Percentiles rank a stretch among this genome's conserved stretches.
Evolutionary conservation across 2,888 invertebrate genomes (phyloP).

Genomic region (Drosophila quinaria): DNA sequence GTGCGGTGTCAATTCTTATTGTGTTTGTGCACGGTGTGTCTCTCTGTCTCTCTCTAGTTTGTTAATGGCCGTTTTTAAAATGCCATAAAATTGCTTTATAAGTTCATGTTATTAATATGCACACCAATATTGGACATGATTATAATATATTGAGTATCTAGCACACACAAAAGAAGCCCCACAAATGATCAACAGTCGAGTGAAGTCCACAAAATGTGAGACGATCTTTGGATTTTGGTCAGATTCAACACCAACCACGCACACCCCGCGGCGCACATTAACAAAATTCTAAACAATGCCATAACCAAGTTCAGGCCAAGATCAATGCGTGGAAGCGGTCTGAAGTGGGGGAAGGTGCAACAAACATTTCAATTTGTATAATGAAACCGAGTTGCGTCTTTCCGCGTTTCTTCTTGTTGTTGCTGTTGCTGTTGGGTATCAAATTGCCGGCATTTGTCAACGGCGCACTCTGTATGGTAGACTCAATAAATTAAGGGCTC

Average conservation of each 20-base stretch:
- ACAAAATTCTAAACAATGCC: slow-evolving; percentile 70
- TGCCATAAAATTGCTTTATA: slow-evolving; percentile 81
- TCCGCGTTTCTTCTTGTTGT: slow-evolving; percentile 12
- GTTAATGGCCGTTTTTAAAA: slow-evolving; percentile 81
- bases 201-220: slow-evolving; percentile 29
- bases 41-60: slow-evolving; percentile 44
- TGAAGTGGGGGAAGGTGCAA: slow-evolving; percentile 28
- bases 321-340: slow-evolving; percentile 20
- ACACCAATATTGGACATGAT: slow-evolving; percentile 80
- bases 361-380: slow-evolving; percentile 78
- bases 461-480: slow-evolving; percentile 24
- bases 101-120: slow-evolving; percentile 79
- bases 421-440: slow-evolving; percentile 58
- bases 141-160: slow-evolving; percentile 79
- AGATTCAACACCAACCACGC: slow-evolving; percentile 44
- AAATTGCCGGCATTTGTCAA: slow-evolving; percentile 81
- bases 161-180: slow-evolving; percentile 70
- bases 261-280: slow-evolving; percentile 73
- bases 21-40: slow-evolving; percentile 73
- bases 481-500: slow-evolving; percentile 78
- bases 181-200: slow-evolving; percentile 55
- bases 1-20: slow-evolving; percentile 64
- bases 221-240: slow-evolving; percentile 67
- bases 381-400: slow-evolving; percentile 35
- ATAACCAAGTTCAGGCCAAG: slow-evolving; percentile 28